A percentile compares a stretch with the other conserved stretches of the same genome.
phyloP scores from a whole-genome alignment of 2,113 vertebrate genomes.

The Steatornis caripensis region DNA sequence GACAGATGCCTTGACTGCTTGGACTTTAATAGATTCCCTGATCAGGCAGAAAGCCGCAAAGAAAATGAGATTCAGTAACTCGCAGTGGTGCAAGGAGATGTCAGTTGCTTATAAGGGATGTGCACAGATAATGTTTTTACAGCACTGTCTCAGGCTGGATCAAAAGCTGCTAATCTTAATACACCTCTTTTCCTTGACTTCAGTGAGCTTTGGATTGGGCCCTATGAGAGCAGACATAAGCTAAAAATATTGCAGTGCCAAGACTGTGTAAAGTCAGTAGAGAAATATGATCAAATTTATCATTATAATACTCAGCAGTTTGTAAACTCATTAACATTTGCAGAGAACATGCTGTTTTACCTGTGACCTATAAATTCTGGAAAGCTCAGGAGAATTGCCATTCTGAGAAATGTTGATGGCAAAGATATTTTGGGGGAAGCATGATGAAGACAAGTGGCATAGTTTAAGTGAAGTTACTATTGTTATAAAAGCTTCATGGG shows the following conservation, averaged over 20 bases:
- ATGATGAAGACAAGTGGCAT: neutral
- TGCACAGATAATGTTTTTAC: neutral
- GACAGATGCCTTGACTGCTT: neutral
- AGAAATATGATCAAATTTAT: slow-evolving; percentile 37
- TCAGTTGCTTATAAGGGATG: neutral
- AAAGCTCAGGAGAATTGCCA: slow-evolving; percentile 19
- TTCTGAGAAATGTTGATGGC: neutral
- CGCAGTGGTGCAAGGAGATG: neutral
- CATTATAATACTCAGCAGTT: slow-evolving; percentile 42
- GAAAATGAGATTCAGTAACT: slow-evolving; percentile 2
- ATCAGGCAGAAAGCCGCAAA: neutral
- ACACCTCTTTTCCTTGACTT: slow-evolving; percentile 30
- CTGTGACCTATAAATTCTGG: slow-evolving; percentile 37
- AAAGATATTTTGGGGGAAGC: neutral
- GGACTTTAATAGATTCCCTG: slow-evolving; percentile 31
- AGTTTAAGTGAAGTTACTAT: slow-evolving; percentile 1
- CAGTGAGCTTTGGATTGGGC: slow-evolving; percentile 3
- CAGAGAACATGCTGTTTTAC: slow-evolving; percentile 35
- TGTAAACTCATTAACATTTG: slow-evolving; percentile 64
- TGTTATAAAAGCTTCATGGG: neutral
- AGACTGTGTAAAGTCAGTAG: neutral
- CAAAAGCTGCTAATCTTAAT: slow-evolving; percentile 32
- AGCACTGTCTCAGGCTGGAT: neutral
- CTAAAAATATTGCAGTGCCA: slow-evolving; percentile 19
- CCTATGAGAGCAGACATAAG: neutral